Base-by-base conservation (phyloP, 2,113 vertebrate species). In the Oryzias celebensis region DNA sequence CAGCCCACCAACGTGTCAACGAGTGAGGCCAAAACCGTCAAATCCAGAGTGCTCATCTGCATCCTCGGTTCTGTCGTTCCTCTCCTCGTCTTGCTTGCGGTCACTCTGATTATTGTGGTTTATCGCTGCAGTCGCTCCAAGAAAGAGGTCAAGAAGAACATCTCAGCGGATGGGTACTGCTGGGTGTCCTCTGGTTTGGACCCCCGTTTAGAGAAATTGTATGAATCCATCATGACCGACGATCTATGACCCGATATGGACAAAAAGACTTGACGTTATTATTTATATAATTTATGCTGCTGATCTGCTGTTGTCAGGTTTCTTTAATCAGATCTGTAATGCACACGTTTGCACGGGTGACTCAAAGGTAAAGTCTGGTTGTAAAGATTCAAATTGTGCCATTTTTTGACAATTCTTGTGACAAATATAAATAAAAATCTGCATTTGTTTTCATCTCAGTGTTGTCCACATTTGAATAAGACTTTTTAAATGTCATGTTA, bases 101-200 rank as follows among this genome's bases (percentile, higher is more conserved):
- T 88, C 7, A 85, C 82, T 13, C 45, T 83, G 3, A 71, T 78
- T 8, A 69, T 92, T 10, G 81, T 77, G 0, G 43, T 85, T 5
- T 80, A 78, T 24, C 80, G 91, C 43, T 86, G 82, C 66, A 84
- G 52, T n/a, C 88, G 82, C 6, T 43, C 78, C 8, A 83, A 81
- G 60, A 91, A 80, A 26, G 77, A 83, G 58, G 70, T 65, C 6
- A 90, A 89, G 78, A 92, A 91, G 75, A 88, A 52, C 0, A 18
- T 47, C 4, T 73, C 86, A 0, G 54, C 87, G 0, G 91, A 93
- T 45, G 88, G 89, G n/a, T 93, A 93, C 62, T 92, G 91, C 47
- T 93, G 92, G 92, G 90, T 92, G 10, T 85, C 91, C 5, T 85
- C 91, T 10, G 91, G 87, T 22, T 42, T 91, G 54, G 86, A 87